phyloP scores from a whole-genome alignment of 2,113 vertebrate genomes.

The Seriola dumerili region DNA sequence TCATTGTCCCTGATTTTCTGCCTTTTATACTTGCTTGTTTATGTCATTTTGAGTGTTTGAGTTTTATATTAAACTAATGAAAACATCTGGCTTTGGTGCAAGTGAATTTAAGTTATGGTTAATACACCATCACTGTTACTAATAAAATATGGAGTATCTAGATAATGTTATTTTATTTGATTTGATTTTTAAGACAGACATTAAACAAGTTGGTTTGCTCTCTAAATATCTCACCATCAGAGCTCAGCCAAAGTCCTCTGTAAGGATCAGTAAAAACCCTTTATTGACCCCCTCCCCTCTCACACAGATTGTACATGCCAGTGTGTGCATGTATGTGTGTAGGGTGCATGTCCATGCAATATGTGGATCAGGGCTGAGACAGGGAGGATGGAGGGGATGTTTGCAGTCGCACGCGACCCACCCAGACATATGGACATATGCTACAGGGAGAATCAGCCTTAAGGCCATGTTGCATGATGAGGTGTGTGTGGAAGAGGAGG shows the following conservation, averaged over 20 bases:
- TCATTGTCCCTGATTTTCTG: neutral
- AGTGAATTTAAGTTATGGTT: neutral
- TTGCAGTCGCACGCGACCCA: constrained; percentile 60
- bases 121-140: neutral
- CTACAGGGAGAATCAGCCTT: constrained; percentile 56
- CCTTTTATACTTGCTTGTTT: neutral
- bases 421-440: constrained; percentile 71
- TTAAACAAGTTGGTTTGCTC: neutral
- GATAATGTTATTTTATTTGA: neutral
- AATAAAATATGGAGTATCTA: neutral
- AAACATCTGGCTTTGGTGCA: neutral
- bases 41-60: neutral
- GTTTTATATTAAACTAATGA: neutral
- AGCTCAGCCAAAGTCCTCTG: too few relatives aligned
- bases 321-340: constrained; percentile 13
- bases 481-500: constrained; percentile 49
- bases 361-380: constrained; percentile 62
- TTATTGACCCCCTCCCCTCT: neutral
- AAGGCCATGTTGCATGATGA: constrained; percentile 57
- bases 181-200: too few relatives aligned
- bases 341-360: constrained; percentile 29
- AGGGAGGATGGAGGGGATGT: constrained; percentile 53
- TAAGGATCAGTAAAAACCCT: neutral
- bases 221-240: neutral
- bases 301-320: neutral